These are phyloP conservation scores for Graptemys geographica DNA, from an alignment of 2,797 vertebrate species.

Conservation along the genomic window DNA sequence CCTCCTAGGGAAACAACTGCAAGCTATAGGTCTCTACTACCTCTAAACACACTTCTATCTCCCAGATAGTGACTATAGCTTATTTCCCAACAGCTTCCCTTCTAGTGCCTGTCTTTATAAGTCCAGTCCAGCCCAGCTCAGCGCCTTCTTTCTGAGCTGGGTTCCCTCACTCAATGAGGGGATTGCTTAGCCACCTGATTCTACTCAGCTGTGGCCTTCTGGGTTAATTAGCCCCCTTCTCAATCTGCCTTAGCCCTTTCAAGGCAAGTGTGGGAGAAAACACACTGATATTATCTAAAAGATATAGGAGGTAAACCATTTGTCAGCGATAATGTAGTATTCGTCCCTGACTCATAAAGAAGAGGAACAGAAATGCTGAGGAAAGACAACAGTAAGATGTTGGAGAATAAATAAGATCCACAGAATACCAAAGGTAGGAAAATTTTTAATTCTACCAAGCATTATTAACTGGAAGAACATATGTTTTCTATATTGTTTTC, in stretches of 20 bases:
- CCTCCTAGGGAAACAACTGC: not conserved
- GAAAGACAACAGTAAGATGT: not conserved
- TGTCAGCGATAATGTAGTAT: too few species aligned
- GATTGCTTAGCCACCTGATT: not conserved
- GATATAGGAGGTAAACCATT: too few species aligned
- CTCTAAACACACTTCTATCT: not conserved
- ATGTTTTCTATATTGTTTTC: conserved; percentile 19
- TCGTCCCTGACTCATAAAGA: not conserved
- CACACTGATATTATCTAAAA: not conserved
- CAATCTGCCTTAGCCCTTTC: not conserved
- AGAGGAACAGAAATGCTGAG: not conserved
- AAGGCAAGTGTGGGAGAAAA: not conserved
- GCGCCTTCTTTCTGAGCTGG: not conserved
- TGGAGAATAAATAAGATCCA: conserved; percentile 1
- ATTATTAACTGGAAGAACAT: not conserved
- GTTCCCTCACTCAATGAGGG: not conserved
- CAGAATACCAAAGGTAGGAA: fast-evolving
- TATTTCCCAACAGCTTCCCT: not conserved
- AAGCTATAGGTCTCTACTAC: not conserved
- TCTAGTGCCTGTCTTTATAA: not conserved
- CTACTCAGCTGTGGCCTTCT: not conserved
- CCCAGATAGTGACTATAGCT: not conserved
- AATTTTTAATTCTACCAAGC: not conserved
- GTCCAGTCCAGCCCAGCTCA: not conserved
- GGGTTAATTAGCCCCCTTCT: not conserved